A percentile compares a stretch with the other conserved stretches of the same genome.
These are phyloP conservation scores for Todiramphus saurophagus DNA, from an alignment of 2,113 vertebrate species.

Conservation along the genomic window DNA sequence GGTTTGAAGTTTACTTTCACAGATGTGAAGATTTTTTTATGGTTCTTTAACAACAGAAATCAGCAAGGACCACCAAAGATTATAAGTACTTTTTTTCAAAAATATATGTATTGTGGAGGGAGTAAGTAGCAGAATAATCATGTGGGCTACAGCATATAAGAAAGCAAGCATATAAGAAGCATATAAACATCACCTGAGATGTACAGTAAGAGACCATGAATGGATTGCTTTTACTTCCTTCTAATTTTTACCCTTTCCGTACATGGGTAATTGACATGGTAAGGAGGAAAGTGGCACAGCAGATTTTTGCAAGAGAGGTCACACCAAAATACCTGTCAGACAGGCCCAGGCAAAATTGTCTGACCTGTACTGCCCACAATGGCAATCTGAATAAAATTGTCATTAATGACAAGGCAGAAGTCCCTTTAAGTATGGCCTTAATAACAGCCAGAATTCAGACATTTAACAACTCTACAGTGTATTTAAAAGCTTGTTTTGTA, in stretches of 20 bases:
- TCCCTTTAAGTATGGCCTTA: not conserved
- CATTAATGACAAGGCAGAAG: not conserved
- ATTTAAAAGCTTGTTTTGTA: not conserved
- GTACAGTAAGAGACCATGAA: not conserved
- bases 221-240: not conserved
- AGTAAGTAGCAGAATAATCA: not conserved
- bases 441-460: not conserved
- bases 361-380: not conserved
- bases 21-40: not conserved
- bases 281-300: not conserved
- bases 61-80: not conserved
- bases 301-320: not conserved
- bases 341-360: not conserved
- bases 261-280: not conserved
- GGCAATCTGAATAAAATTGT: not conserved
- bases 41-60: not conserved
- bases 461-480: not conserved
- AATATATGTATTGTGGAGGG: not conserved
- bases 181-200: not conserved
- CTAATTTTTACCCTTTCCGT: not conserved
- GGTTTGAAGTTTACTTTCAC: not conserved
- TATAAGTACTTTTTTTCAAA: not conserved
- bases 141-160: not conserved
- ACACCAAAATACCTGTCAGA: not conserved
- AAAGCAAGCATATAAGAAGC: not conserved